Evolutionary conservation across 2,113 vertebrate species (phyloP), one percentile per base, ranked within the genome.

Genomic region (Mustela lutreola): DNA sequence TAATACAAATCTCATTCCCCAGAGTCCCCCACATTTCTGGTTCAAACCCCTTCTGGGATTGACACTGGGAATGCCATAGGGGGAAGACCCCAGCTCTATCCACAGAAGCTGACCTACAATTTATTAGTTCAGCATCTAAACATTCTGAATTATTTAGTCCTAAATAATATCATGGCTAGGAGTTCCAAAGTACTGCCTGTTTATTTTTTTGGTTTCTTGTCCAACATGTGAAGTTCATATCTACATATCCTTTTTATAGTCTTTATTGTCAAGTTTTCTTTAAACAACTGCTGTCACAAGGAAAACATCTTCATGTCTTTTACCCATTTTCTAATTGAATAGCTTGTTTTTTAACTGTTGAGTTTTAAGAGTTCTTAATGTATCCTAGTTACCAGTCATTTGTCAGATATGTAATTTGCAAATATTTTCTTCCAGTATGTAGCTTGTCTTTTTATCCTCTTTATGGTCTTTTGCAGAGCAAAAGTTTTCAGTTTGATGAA

Each of bases 401-500:
- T 65, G 18, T 80, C 19, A 8, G 3, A 45, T 76, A 75, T 84
- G 19, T 91, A 48, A 22, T 87, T 87, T 88, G 71, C 19, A 93
- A 73, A 60, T 87, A 33, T 87, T 95, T 96, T 91, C 36, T 95
- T 83, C 53, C 7, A 60, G 26, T 88, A 11, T 39, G 9, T 58
- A 86, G 10, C 39, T 81, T 85, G 39, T 85, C 48, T 81, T 81
- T 92, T 80, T 24, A 60, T 80, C n/a, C 28, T 82, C 11, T 78
- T 75, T 70, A 45, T 15, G 28, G 26, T 67, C 48, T 97, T 84
- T 65, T 70, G 9, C 26, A 89, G 56, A 63, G 22, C 4, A 84
- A 53, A 86, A 50, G n/a, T 92, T 97, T 94, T 87, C 42, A 71
- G 94, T 94, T 81, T 89, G 11, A 62, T 90, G 45, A 92, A 73